phyloP scores from a whole-genome alignment of 2,888 invertebrate genomes.

The Eupithecia pulchellata region DNA sequence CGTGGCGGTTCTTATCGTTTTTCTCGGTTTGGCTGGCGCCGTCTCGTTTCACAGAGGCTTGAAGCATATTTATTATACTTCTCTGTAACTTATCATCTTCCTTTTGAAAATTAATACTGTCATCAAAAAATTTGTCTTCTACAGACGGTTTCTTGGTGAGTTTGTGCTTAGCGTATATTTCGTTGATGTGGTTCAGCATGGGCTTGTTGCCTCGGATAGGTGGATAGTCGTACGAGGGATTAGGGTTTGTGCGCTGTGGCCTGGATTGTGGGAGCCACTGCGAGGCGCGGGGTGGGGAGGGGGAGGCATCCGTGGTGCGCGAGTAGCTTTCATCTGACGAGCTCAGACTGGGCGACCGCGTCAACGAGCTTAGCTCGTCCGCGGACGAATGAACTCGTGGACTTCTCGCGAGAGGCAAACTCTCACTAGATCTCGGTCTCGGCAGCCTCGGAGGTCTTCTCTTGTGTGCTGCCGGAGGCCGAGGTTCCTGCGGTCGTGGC shows the following conservation, averaged over 20 bases:
- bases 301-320: constrained; percentile 90
- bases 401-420: constrained; percentile 84
- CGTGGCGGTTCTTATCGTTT: constrained; percentile 81
- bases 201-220: constrained; percentile 82
- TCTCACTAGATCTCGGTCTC: constrained; percentile 88
- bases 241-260: constrained; percentile 81
- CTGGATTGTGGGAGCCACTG: constrained; percentile 80
- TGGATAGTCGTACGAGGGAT: constrained; percentile 84
- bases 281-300: constrained; percentile 86
- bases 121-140: constrained; percentile 76
- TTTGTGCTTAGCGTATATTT: constrained; percentile 77
- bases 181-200: constrained; percentile 68
- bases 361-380: constrained; percentile 92
- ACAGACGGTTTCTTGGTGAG: constrained; percentile 71
- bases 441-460: constrained; percentile 82
- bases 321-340: constrained; percentile 95
- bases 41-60: constrained; percentile 86
- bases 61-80: constrained; percentile 82
- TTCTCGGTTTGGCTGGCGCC: constrained; percentile 88
- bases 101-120: constrained; percentile 69
- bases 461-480: constrained; percentile 73
- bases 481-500: constrained; percentile 84
- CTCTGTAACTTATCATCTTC: constrained; percentile 81
- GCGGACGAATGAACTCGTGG: constrained; percentile 91
- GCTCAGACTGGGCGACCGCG: constrained; percentile 92